Conservation (phyloP, 2,888 invertebrate species). For the Zelleria hepariella region DNA sequence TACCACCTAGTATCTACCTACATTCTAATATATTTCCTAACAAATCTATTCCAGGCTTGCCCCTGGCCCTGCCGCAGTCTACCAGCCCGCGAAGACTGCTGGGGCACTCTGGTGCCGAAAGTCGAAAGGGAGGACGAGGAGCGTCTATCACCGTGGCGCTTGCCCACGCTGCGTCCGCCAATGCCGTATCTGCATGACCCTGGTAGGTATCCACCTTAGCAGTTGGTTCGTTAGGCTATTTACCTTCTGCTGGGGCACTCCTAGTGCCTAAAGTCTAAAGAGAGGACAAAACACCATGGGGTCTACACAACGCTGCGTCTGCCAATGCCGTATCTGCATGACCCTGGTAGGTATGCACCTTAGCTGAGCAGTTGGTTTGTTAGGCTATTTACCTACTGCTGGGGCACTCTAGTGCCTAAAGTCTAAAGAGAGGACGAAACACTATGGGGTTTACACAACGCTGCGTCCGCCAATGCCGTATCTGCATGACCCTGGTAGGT, state of each 20-base stretch:
- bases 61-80: slow-evolving; percentile 51
- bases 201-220: slow-evolving; percentile 26
- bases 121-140: slow-evolving; percentile 52
- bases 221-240: too few relatives aligned
- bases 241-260: slow-evolving; percentile 49
- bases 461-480: slow-evolving; percentile 53
- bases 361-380: too few relatives aligned
- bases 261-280: slow-evolving; percentile 59
- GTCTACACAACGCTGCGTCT: slow-evolving; percentile 56
- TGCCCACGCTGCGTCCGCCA: slow-evolving; percentile 55
- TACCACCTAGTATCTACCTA: not conserved
- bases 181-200: slow-evolving; percentile 53
- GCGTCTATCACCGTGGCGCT: slow-evolving; percentile 53
- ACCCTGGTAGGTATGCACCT: slow-evolving; percentile 17
- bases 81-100: slow-evolving; percentile 44
- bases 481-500: slow-evolving; percentile 33
- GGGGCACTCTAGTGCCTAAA: slow-evolving; percentile 39
- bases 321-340: slow-evolving; percentile 50
- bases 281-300: slow-evolving; percentile 60
- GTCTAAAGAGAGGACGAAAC: slow-evolving; percentile 56
- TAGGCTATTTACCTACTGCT: too few relatives aligned
- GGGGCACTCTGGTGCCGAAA: slow-evolving; percentile 56
- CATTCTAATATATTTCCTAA: not conserved
- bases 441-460: slow-evolving; percentile 60
- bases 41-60: not conserved